Conservation (phyloP, 2,797 vertebrate species). For the Mionectes olivaceus region DNA sequence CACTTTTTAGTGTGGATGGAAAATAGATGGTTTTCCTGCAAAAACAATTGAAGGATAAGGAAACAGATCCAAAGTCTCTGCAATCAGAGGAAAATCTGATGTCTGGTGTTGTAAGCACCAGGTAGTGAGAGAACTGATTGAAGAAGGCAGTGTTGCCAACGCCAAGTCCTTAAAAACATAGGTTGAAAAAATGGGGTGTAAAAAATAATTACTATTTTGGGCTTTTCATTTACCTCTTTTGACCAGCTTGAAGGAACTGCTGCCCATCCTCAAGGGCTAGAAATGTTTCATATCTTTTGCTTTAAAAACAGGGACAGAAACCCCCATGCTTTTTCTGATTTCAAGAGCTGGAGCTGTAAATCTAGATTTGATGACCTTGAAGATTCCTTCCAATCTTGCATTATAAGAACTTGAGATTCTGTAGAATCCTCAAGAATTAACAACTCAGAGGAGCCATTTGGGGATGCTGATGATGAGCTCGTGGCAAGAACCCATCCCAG, state of each 20-base stretch:
- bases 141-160: background rate
- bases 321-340: background rate
- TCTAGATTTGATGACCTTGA: background rate
- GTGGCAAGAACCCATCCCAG: background rate
- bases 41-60: background rate
- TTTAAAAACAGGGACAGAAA: background rate
- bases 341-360: background rate
- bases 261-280: background rate
- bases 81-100: background rate
- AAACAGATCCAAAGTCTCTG: background rate
- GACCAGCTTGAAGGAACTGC: background rate
- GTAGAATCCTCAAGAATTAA: background rate
- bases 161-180: background rate
- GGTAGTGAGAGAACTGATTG: background rate
- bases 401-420: background rate
- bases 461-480: background rate
- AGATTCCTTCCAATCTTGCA: background rate
- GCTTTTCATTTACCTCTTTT: background rate
- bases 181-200: background rate
- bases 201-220: background rate
- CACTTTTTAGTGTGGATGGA: background rate
- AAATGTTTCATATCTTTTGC: background rate
- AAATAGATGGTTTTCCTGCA: background rate
- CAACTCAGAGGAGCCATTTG: background rate
- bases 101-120: background rate